phyloP scores from a whole-genome alignment of 2,113 vertebrate genomes.

The Pleuronectes platessa region DNA sequence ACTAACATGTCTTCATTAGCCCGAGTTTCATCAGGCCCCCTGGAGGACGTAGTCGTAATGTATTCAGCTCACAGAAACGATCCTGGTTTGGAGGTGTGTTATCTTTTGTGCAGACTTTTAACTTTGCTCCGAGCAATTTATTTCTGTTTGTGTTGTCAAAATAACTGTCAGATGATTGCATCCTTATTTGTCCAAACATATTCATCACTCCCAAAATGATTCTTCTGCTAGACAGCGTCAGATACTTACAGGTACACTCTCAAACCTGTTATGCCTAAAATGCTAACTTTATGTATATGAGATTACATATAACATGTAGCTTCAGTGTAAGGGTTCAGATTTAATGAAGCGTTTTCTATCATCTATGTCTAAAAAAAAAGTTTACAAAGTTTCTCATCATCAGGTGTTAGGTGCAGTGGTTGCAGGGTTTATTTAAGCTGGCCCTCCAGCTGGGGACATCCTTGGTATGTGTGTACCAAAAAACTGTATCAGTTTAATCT shows the following conservation, averaged over 20 bases:
- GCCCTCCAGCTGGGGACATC: background rate
- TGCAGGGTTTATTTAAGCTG: background rate
- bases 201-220: too few species aligned
- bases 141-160: background rate
- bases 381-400: background rate
- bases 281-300: too few species aligned
- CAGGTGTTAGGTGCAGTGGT: background rate
- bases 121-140: too few species aligned
- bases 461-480: background rate
- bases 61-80: constrained; percentile 14
- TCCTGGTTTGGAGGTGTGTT: background rate
- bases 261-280: too few species aligned
- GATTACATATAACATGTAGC: too few species aligned
- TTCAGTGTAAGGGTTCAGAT: too few species aligned
- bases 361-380: too few species aligned
- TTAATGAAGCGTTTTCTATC: too few species aligned
- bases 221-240: background rate
- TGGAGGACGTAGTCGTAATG: constrained; percentile 31
- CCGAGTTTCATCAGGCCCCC: constrained; percentile 23
- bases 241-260: too few species aligned
- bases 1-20: constrained; percentile 62
- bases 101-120: background rate
- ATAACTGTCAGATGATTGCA: background rate
- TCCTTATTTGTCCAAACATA: background rate
- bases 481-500: background rate